Percentiles rank a stretch among this genome's conserved stretches.
phyloP scores from a whole-genome alignment of 2,113 vertebrate species.

The Passer montanus region DNA sequence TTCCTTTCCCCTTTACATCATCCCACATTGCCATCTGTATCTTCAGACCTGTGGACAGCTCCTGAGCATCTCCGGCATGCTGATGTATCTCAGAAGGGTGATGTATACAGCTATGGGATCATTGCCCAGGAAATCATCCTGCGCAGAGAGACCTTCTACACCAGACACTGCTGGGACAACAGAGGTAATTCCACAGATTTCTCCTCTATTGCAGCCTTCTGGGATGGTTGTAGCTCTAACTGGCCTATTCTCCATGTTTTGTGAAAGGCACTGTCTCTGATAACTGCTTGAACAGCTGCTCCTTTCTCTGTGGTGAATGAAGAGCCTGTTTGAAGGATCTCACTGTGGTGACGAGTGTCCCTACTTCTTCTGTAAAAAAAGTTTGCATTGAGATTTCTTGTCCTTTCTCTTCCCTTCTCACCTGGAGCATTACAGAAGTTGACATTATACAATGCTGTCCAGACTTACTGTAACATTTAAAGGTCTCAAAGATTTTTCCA shows the following conservation, averaged over 20 bases:
- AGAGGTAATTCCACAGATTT: conserved; percentile 62
- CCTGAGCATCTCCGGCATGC: conserved; percentile 89
- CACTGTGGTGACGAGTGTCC: neutral
- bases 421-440: neutral
- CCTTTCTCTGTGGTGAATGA: neutral
- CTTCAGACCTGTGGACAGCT: conserved; percentile 90
- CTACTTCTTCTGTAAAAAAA: neutral
- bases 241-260: neutral
- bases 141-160: conserved; percentile 85
- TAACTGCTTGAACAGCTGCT: neutral
- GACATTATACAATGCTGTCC: neutral
- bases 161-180: conserved; percentile 62
- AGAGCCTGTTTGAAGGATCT: neutral
- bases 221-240: neutral
- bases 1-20: neutral
- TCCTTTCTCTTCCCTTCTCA: neutral
- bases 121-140: conserved; percentile 93
- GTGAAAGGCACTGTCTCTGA: neutral
- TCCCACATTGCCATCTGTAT: neutral
- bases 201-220: neutral
- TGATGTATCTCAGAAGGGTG: conserved; percentile 91
- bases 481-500: neutral
- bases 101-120: conserved; percentile 94
- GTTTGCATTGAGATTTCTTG: neutral
- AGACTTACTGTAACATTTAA: neutral